Evolutionary conservation across 1,140 invertebrate species (phyloP).

Genomic region (Lycorma delicatula): DNA sequence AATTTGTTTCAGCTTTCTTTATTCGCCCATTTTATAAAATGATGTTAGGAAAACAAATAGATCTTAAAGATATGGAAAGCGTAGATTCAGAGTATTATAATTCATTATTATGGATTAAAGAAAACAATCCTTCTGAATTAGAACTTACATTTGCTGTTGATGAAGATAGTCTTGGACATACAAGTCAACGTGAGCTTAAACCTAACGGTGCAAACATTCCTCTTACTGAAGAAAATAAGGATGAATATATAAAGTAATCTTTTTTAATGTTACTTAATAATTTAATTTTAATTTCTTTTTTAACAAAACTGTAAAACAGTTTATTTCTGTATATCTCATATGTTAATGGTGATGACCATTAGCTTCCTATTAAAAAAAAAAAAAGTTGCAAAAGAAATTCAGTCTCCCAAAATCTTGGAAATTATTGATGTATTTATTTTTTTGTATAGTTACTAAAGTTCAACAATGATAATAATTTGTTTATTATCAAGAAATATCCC

Average conservation of each 20-base stretch:
- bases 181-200: slow-evolving; percentile 85
- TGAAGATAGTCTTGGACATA: slow-evolving; percentile 93
- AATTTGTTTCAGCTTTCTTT: slow-evolving; percentile 95
- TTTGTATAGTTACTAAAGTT: too few species aligned
- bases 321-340: too few species aligned
- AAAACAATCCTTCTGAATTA: slow-evolving; percentile 92
- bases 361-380: too few species aligned
- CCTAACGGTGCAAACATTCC: slow-evolving; percentile 81
- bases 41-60: slow-evolving; percentile 93
- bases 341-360: too few species aligned
- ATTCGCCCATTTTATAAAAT: slow-evolving; percentile 99
- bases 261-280: too few species aligned
- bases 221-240: slow-evolving; percentile 91
- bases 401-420: too few species aligned
- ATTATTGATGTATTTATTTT: too few species aligned
- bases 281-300: too few species aligned
- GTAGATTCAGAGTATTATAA: slow-evolving; percentile 99
- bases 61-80: slow-evolving; percentile 95
- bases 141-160: slow-evolving; percentile 93
- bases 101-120: slow-evolving; percentile 92
- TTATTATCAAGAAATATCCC: too few species aligned
- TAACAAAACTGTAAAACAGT: too few species aligned
- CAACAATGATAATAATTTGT: too few species aligned
- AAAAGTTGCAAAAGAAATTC: too few species aligned
- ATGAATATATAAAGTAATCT: slow-evolving; percentile 90